phyloP scores from a whole-genome alignment of 2,888 invertebrate species.

The Eristalis pertinax region DNA sequence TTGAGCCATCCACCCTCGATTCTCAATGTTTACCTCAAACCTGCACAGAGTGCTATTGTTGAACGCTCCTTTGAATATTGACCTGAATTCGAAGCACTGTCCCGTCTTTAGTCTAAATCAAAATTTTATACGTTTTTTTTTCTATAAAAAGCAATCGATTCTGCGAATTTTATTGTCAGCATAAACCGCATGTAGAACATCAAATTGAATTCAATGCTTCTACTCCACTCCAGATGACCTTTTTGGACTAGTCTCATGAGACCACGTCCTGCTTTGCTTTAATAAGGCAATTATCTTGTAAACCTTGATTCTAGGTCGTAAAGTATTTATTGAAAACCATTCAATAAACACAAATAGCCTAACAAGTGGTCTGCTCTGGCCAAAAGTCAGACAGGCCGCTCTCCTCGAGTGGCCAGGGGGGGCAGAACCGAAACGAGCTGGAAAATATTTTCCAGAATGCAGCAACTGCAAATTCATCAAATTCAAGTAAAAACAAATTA shows the following conservation, averaged over 20 bases:
- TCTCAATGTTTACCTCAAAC: too few species aligned
- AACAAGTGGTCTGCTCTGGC: background rate
- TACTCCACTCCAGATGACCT: background rate
- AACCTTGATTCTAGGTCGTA: background rate
- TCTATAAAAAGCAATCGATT: background rate
- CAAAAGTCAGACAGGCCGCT: background rate
- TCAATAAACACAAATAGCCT: background rate
- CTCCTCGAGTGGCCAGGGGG: too few species aligned
- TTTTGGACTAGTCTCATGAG: background rate
- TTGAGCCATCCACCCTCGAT: too few species aligned
- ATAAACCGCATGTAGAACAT: background rate
- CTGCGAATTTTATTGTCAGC: background rate
- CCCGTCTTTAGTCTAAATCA: too few species aligned
- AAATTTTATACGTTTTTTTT: too few species aligned
- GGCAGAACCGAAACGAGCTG: background rate
- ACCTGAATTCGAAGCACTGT: too few species aligned
- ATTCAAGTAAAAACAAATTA: constrained; percentile 13
- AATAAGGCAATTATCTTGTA: background rate
- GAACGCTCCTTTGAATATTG: too few species aligned
- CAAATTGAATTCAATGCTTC: background rate
- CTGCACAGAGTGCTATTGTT: too few species aligned
- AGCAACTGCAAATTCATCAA: constrained; percentile 45
- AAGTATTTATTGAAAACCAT: background rate
- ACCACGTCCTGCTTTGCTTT: background rate
- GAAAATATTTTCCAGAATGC: constrained; percentile 37